A percentile compares a stretch with the other conserved stretches of the same genome.
Evolutionary conservation across 2,888 invertebrate genomes (phyloP).

Genomic region (Limulus polyphemus): DNA sequence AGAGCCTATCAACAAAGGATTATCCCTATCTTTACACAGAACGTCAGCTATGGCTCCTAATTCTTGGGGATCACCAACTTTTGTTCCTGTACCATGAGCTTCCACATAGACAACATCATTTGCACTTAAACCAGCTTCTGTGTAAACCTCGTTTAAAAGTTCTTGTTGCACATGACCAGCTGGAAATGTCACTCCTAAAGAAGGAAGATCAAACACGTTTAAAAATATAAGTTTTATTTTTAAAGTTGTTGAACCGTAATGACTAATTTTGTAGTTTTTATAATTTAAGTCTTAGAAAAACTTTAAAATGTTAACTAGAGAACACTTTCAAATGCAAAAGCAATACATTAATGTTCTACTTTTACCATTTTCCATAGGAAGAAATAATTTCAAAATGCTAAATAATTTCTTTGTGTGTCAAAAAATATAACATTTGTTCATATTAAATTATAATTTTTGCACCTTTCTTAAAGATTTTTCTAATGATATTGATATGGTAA

Average conservation of each 20-base stretch:
- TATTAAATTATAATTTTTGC: neutral
- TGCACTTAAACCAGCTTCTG: slow-evolving; percentile 67
- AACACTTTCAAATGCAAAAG: too few species aligned
- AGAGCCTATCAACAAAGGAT: slow-evolving; percentile 80
- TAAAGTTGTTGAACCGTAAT: too few species aligned
- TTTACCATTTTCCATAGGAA: too few species aligned
- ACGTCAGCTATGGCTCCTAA: slow-evolving; percentile 84
- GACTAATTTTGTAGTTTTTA: neutral
- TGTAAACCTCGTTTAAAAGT: slow-evolving; percentile 61
- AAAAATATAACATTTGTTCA: neutral
- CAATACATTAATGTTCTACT: too few species aligned
- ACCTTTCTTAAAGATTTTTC: too few species aligned
- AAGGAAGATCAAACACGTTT: neutral
- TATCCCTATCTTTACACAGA: slow-evolving; percentile 66
- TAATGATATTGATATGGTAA: too few species aligned
- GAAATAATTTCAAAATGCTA: neutral
- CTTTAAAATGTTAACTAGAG: neutral
- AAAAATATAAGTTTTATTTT: too few species aligned
- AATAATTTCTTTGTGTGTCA: too few species aligned
- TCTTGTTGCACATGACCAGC: slow-evolving; percentile 52
- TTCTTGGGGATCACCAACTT: slow-evolving; percentile 97
- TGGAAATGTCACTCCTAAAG: slow-evolving; percentile 43
- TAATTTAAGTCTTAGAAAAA: neutral
- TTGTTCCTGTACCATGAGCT: slow-evolving; percentile 97
- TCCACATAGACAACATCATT: slow-evolving; percentile 78